Evolutionary conservation across 2,888 invertebrate genomes (phyloP), one percentile per base, ranked within the genome.

Genomic region (Cryptus armator): DNA sequence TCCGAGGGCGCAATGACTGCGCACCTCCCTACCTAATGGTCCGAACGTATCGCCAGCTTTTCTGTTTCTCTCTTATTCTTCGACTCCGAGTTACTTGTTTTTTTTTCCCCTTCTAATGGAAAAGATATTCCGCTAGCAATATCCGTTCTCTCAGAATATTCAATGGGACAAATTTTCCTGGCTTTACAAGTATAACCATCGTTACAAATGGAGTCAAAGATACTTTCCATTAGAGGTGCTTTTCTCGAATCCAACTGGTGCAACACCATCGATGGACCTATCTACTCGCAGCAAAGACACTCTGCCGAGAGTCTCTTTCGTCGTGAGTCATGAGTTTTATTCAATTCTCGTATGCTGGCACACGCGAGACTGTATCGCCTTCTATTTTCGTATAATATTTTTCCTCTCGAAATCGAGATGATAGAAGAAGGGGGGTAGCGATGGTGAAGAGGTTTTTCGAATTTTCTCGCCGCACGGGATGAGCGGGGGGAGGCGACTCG

Each of bases 21-120:
- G 81, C 76, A 70, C 72, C 74, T 56, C 46, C 74, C 51, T 24
- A 59, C 53, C 77, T 84, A 81, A 78, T 81, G 84, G 77, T 70
- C 64, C 62, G 64, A 64, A 81, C 78, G 51, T 70, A 84, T 81
- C 70, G 64, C 78, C 78, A 24, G 67, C 46, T 74, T 62, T 74
- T 71, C 68, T 29, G 48, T 66, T 46, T 70, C 48, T 81, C 81
- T 75, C 81, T 81, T 75, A 81, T 75, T 81, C 68, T 75, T 46
- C 32, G 51, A 43, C 75, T 68, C 37, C 37, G 68, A 56, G 44
- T 59, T 75, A 59, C 43, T 24, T n/a, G 43, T 62, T 46, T 75
- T 37, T 48, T 46, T 66, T 14, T 37, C 37, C 7, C 37, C 9
- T 67, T 56, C 32, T 9, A 48, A 75, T 29, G 48, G 74, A 75